Percentiles rank a stretch among this genome's conserved stretches.
Conservation (phyloP, 2,113 vertebrate genomes). For the Turnix velox region DNA sequence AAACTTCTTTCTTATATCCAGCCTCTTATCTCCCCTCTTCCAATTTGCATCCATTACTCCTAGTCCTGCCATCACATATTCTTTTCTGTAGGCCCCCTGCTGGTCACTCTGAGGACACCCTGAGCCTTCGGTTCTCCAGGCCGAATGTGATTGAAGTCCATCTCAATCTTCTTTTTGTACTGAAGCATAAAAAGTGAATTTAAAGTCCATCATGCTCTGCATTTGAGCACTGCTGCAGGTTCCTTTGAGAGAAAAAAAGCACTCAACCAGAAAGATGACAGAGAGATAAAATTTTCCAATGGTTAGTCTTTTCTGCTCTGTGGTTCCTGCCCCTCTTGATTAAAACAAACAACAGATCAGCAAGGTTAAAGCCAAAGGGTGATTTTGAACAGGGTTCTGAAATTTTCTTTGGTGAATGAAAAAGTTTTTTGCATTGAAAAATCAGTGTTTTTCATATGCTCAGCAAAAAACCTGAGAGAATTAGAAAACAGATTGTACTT, state of each 20-base stretch:
- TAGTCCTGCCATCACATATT: too few species aligned
- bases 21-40: too few species aligned
- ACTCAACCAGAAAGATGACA: background rate
- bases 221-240: background rate
- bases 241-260: background rate
- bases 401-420: background rate
- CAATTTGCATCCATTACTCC: too few species aligned
- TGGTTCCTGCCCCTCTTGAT: background rate
- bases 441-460: background rate
- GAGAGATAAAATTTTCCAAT: background rate
- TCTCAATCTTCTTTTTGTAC: background rate
- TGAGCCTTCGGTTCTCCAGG: too few species aligned
- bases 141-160: constrained; percentile 5
- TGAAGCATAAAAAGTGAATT: background rate
- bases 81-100: too few species aligned
- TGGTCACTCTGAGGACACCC: too few species aligned
- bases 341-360: background rate
- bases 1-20: too few species aligned
- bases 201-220: background rate
- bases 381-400: background rate
- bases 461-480: background rate
- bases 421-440: background rate
- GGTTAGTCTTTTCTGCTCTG: background rate
- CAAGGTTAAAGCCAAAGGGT: background rate
- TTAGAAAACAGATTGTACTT: background rate